These are phyloP conservation scores for Prionailurus viverrinus DNA, from an alignment of 2,113 vertebrate genomes.

Conservation along the genomic window DNA sequence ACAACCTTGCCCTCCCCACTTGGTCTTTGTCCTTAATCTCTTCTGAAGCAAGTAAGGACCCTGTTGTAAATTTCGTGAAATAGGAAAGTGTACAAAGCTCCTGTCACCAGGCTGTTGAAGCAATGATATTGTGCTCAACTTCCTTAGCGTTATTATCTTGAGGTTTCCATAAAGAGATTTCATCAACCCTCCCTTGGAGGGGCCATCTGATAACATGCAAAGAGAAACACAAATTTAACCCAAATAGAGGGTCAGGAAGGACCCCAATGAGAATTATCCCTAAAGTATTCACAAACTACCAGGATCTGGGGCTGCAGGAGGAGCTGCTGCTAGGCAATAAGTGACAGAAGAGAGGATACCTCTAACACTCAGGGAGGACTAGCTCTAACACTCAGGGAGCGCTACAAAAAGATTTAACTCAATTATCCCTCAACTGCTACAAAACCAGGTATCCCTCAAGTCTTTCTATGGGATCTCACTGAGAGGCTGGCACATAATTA, in stretches of 20 bases:
- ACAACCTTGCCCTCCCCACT: neutral
- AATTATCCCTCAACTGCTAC: neutral
- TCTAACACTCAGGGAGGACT: neutral
- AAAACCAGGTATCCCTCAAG: neutral
- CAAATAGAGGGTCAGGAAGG: neutral
- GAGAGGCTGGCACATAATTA: neutral
- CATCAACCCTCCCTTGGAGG: neutral
- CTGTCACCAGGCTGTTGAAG: conserved; percentile 10
- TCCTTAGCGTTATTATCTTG: neutral
- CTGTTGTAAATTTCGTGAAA: conserved; percentile 23
- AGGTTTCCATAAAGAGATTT: neutral
- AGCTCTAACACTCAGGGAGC: neutral
- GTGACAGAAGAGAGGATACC: neutral
- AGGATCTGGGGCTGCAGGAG: neutral
- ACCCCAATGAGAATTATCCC: neutral
- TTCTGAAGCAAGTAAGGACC: neutral
- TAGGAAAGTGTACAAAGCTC: conserved; percentile 32
- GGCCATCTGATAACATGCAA: neutral
- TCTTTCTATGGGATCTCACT: neutral
- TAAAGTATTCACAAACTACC: neutral
- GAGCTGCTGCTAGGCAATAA: neutral
- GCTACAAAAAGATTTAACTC: neutral
- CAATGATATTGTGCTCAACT: neutral
- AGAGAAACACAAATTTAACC: neutral
- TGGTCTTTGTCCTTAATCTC: neutral